Conservation (phyloP, 37 sponge, comb jelly and placozoan genomes). For the Theonella swinhoei region DNA sequence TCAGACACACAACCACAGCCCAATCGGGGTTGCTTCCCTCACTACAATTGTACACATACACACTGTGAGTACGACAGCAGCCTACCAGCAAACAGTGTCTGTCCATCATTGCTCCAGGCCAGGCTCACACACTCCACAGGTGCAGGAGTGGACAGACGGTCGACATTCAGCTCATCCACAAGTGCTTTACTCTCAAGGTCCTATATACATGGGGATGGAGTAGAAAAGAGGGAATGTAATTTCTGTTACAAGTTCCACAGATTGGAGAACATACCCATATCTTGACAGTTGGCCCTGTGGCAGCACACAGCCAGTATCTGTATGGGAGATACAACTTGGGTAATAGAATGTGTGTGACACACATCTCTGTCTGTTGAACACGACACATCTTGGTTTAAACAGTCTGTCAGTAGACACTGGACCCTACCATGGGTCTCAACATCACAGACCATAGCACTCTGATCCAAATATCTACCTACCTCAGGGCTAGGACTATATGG, state of each 20-base stretch:
- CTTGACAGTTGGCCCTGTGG: constrained; percentile 92
- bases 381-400: too few relatives aligned
- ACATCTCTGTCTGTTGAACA: too few relatives aligned
- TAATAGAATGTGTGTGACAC: too few relatives aligned
- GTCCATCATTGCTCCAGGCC: constrained; percentile 98
- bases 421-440: background rate
- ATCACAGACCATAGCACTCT: too few relatives aligned
- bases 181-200: constrained; percentile 97
- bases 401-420: too few relatives aligned
- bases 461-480: too few relatives aligned
- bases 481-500: too few relatives aligned
- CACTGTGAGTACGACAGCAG: too few relatives aligned
- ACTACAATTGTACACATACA: too few relatives aligned
- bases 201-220: constrained; percentile 6
- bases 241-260: background rate
- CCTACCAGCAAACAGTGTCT: constrained; percentile 94
- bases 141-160: constrained; percentile 49
- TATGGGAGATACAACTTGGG: background rate
- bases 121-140: constrained; percentile 81
- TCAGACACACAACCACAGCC: too few relatives aligned
- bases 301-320: constrained; percentile 96
- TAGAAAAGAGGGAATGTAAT: background rate
- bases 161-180: constrained; percentile 90
- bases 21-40: too few relatives aligned
- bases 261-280: constrained; percentile 81